Evolutionary conservation across 2,888 invertebrate species (phyloP), one percentile per base, ranked within the genome.

Genomic region (Tolmerus cingulatus): DNA sequence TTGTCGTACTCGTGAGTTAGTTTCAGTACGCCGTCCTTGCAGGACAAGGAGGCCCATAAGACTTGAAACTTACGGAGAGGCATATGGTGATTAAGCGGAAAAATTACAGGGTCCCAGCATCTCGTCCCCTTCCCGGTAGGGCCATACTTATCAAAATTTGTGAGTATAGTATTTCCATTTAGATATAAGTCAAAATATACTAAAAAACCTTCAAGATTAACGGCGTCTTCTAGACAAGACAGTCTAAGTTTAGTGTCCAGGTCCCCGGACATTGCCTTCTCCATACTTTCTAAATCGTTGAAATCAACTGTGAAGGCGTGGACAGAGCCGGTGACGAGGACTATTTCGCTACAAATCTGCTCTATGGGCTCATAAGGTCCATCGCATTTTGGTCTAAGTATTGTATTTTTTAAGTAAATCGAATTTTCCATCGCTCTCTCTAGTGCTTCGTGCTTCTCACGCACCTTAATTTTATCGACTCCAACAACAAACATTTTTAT

Each of bases 401-500:
- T 57, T 4, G 84, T 88, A 77, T 88, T 87, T 57, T 88, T 87
- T 16, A 88, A 23, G 66, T 87, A 87, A 27, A 87, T 87, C n/a
- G 87, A 88, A 34, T 87, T 88, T 74, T 88, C 87, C 79, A 87
- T 79, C 90, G 88, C 91, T 91, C 88, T 87, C 34, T 88, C 46
- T 2, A 89, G 77, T 2, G 78, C 46, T 19, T 86, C 74, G 34
- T 85, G 55, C 55, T 87, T 87, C n/a, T 89, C 84, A 19, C 19
- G 74, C 5, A 87, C 55, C n/a, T 87, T 78, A 40, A 88, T 86
- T 19, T 79, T 79, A 78, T 88, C 86, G 14, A 88, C 88, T 9
- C 88, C 89, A 46, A 87, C 74, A 8, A 89, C 85, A 78, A 46
- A 96, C 82, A 96, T 93, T 87, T 94, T 94, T 9, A 95, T 96